These are phyloP conservation scores for Notiomystis cincta DNA, from an alignment of 2,113 vertebrate genomes.

Conservation along the genomic window DNA sequence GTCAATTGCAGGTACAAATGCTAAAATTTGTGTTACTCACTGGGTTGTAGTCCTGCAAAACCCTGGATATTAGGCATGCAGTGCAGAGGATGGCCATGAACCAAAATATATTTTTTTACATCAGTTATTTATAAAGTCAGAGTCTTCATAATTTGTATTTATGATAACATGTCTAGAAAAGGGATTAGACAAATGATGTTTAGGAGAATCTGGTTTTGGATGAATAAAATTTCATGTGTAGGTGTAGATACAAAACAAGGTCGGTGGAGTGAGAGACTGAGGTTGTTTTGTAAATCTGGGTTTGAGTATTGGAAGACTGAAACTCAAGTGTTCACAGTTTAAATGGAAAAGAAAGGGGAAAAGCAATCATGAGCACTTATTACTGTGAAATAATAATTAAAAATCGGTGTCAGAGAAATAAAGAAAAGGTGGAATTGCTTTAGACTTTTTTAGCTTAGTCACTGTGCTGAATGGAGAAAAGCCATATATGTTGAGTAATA, in stretches of 20 bases:
- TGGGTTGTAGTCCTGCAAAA: neutral
- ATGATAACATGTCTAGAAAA: neutral
- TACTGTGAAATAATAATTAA: neutral
- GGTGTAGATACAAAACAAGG: neutral
- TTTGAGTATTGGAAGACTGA: neutral
- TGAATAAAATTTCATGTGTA: neutral
- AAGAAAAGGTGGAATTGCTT: neutral
- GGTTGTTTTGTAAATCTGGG: neutral
- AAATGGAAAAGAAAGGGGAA: neutral
- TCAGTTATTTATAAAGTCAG: neutral
- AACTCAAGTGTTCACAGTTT: neutral
- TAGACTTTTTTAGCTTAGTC: neutral
- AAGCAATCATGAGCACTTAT: rapidly evolving
- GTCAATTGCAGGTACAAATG: neutral
- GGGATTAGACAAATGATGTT: neutral
- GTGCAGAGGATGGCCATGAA: neutral
- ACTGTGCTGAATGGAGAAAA: neutral
- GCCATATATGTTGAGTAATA: neutral
- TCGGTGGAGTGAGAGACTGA: neutral
- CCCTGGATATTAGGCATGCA: neutral
- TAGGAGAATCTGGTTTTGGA: neutral
- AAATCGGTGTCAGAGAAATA: neutral
- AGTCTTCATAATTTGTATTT: neutral
- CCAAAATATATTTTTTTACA: neutral
- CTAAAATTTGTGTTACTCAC: neutral